Evolutionary conservation across 2,888 invertebrate species (phyloP), one percentile per base, ranked within the genome.

Genomic region (Hemicrepidius hirtus): DNA sequence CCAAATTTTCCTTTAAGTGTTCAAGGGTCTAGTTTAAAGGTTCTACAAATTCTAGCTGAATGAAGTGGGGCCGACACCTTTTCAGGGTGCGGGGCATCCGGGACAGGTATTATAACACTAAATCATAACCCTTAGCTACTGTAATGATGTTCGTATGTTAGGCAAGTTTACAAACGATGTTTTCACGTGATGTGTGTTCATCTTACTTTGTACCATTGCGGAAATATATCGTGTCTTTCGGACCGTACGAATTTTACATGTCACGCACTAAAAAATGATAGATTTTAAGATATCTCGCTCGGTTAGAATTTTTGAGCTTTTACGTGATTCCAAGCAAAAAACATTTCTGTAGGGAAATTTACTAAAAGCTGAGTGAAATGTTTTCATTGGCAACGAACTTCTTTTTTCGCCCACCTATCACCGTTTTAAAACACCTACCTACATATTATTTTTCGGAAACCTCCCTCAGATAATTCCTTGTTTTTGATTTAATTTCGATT

Each of bases 51-150:
- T 55, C 55, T 32, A 13, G 28, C 13, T 55, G 59, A 35, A 59
- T 44, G 28, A 41, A 37, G 9, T 35, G 46, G 20, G 44, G 41
- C 44, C 18, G 32, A 13, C 28, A 62, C 41, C 62, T 62, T 28
- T 62, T 44, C 13, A 46, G 62, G 59, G 57, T 18, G 37, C 57
- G 13, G 49, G 32, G n/a, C 59, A 57, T 46, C 59, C 60, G 6
- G n/a, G 50, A 37, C 62, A 50, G 59, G 68, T 68, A 63, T 69
- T 69, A 62, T 50, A 55, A 24, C 68, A 50, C 37, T 69, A 69
- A 69, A 69, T 69, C 68, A 69, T 41, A 69, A 53, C 68, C 62
- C 62, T 50, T 49, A 35, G 64, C 64, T 62, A 10, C 13, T 7
- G 28, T 62, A 63, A 69, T 63, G 63, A 62, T 63, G 68, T 49